Evolutionary conservation across 2,113 vertebrate genomes (phyloP).

Genomic region (Phycodurus eques): DNA sequence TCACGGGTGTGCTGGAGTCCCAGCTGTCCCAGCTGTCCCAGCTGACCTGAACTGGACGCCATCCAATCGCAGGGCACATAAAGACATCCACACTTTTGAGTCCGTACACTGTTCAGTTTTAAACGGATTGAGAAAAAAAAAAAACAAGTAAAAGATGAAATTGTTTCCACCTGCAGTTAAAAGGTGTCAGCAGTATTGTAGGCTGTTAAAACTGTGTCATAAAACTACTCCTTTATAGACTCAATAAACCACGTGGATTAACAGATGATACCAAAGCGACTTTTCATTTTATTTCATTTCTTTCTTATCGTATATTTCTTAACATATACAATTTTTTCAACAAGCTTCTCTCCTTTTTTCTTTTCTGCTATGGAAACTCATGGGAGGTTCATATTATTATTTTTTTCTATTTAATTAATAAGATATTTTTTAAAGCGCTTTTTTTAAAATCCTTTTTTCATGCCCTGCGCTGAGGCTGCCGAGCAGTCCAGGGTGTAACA

Average conservation of each 20-base stretch:
- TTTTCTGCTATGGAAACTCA: conserved; percentile 8
- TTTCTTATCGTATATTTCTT: too few species aligned
- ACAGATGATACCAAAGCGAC: conserved; percentile 22
- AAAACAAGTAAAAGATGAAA: conserved; percentile 15
- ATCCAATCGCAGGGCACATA: too few species aligned
- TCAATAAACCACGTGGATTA: conserved; percentile 28
- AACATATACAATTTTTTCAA: conserved; percentile 21
- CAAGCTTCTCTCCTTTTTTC: conserved; percentile 1
- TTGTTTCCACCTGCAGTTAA: conserved; percentile 12
- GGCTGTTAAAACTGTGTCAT: conserved; percentile 31
- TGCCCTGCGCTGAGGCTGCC: neutral
- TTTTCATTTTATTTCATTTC: conserved; percentile 39
- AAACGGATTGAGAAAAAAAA: conserved; percentile 10
- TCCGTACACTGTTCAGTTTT: neutral
- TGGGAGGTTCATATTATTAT: neutral
- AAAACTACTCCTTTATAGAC: conserved; percentile 14
- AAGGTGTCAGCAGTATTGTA: conserved; percentile 18
- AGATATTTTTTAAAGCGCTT: neutral
- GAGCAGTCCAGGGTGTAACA: neutral
- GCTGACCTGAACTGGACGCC: too few species aligned
- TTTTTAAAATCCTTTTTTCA: neutral
- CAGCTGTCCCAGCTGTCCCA: too few species aligned
- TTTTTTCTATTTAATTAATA: neutral
- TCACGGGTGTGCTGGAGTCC: too few species aligned
- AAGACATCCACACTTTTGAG: neutral